phyloP scores from a whole-genome alignment of 1,140 invertebrate species.

The Leguminivora glycinivorella region DNA sequence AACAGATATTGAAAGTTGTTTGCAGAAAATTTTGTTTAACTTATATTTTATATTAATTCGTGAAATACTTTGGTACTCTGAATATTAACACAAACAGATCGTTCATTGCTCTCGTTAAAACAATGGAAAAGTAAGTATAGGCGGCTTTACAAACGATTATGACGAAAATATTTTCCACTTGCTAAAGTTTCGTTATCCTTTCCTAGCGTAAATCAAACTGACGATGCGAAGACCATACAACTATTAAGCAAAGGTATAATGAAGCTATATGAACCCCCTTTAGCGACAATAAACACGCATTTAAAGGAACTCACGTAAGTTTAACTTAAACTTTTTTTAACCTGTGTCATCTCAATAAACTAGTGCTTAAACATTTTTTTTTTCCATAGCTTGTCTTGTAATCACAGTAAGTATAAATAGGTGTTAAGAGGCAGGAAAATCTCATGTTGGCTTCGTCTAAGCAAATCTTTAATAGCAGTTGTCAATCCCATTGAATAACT shows the following conservation, averaged over 20 bases:
- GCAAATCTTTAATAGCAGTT: too few relatives aligned
- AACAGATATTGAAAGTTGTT: too few relatives aligned
- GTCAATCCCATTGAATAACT: too few relatives aligned
- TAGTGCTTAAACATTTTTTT: neutral
- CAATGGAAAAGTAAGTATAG: neutral
- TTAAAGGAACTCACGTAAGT: constrained; percentile 72
- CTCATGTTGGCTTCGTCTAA: too few relatives aligned
- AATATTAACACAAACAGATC: neutral
- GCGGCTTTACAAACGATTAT: neutral
- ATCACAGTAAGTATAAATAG: too few relatives aligned
- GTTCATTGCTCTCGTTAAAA: neutral
- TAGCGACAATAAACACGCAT: constrained; percentile 67
- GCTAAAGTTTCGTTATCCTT: constrained; percentile 28
- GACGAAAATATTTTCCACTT: neutral
- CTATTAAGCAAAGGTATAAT: constrained; percentile 63
- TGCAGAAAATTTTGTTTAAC: too few relatives aligned
- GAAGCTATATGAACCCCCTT: constrained; percentile 66
- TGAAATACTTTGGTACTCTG: neutral
- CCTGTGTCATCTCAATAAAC: neutral
- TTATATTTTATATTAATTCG: too few relatives aligned
- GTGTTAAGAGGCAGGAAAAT: too few relatives aligned
- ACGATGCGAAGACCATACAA: constrained; percentile 60
- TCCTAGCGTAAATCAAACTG: constrained; percentile 38
- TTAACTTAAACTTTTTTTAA: neutral
- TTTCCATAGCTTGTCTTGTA: neutral